Evolutionary conservation across 1,140 invertebrate genomes (phyloP).

Genomic region (Drosophila jambulina): DNA sequence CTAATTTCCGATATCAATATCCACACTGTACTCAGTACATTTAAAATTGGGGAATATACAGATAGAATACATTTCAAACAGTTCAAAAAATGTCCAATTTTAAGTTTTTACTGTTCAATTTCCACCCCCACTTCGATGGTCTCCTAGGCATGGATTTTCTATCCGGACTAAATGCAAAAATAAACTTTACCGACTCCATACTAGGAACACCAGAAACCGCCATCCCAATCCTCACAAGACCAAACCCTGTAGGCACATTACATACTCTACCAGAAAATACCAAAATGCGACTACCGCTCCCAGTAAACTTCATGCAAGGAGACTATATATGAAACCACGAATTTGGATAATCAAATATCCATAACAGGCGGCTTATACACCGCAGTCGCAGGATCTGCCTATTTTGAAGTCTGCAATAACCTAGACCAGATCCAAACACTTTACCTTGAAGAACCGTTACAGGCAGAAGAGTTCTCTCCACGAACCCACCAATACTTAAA

Average conservation of each 20-base stretch:
- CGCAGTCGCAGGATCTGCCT: constrained; percentile 12
- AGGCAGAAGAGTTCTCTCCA: constrained; percentile 20
- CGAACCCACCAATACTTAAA: constrained; percentile 24
- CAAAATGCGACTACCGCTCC: too few species aligned
- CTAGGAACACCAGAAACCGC: too few species aligned
- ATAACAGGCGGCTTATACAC: constrained; percentile 34
- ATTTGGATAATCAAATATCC: constrained; percentile 19
- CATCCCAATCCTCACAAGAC: constrained; percentile 37
- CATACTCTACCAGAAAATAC: too few species aligned
- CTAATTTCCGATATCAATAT: too few species aligned
- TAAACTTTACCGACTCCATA: too few species aligned
- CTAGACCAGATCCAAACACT: constrained; percentile 19
- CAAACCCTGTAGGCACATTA: constrained; percentile 34
- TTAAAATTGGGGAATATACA: too few species aligned
- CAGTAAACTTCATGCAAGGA: too few species aligned
- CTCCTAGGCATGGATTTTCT: too few species aligned
- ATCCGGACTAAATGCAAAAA: too few species aligned
- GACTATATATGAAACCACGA: too few species aligned
- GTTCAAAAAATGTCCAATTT: constrained; percentile 21
- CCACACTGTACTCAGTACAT: too few species aligned
- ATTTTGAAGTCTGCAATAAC: constrained; percentile 30
- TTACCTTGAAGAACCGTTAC: constrained; percentile 21
- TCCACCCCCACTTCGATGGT: constrained; percentile 30
- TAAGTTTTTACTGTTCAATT: constrained; percentile 26
- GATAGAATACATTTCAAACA: constrained; percentile 15